A percentile compares a stretch with the other conserved stretches of the same genome.
Evolutionary conservation across 2,113 vertebrate genomes (phyloP).

Genomic region (Acrocephalus arundinaceus): DNA sequence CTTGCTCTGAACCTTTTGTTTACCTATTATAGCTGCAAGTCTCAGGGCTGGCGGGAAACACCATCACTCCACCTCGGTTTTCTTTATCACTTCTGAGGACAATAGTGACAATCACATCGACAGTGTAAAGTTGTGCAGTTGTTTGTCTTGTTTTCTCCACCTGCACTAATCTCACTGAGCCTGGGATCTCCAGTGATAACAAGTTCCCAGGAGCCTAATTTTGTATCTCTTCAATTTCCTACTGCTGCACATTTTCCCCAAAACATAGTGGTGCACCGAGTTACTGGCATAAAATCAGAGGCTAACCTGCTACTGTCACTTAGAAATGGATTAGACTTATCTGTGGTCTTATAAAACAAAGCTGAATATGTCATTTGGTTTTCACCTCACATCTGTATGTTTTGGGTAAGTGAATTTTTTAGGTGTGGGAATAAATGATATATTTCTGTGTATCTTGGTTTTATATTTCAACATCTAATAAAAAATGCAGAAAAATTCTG

Average conservation of each 20-base stretch:
- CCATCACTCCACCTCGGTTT: neutral
- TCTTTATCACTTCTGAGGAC: neutral
- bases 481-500: neutral
- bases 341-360: neutral
- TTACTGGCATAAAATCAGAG: neutral
- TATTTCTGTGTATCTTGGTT: rapidly evolving
- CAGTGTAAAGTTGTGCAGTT: neutral
- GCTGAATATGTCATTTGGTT: neutral
- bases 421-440: neutral
- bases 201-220: neutral
- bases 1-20: neutral
- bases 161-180: neutral
- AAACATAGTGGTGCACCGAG: neutral
- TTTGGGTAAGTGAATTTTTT: neutral
- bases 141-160: neutral
- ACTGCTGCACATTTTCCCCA: neutral
- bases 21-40: neutral
- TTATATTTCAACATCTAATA: neutral
- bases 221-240: neutral
- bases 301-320: neutral
- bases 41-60: neutral
- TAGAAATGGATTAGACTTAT: neutral
- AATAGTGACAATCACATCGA: neutral
- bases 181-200: neutral
- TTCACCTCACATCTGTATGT: neutral